A percentile compares a stretch with the other conserved stretches of the same genome.
Conservation (phyloP, 2,113 vertebrate species). For the Eclectus roratus region DNA sequence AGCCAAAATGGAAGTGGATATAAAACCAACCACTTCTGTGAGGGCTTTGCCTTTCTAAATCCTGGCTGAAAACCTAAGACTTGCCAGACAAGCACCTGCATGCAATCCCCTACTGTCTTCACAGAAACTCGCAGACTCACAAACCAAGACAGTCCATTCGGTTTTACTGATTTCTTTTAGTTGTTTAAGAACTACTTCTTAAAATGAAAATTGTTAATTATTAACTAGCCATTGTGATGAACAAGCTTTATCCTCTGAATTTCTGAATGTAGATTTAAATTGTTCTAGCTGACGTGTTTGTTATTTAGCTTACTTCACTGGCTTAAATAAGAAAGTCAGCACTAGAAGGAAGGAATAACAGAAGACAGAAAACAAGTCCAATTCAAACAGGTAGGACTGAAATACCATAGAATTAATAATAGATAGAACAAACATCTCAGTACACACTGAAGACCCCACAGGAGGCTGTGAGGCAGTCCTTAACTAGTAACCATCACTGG, state of each 20-base stretch:
- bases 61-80: neutral
- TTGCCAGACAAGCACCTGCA: neutral
- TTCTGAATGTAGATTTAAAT: neutral
- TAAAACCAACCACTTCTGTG: neutral
- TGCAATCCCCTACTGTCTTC: accelerated
- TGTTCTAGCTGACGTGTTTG: neutral
- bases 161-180: neutral
- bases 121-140: accelerated
- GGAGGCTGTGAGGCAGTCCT: neutral
- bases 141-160: neutral
- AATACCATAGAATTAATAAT: neutral
- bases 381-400: neutral
- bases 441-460: neutral
- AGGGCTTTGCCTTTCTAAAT: neutral
- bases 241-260: neutral
- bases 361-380: neutral
- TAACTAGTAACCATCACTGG: neutral
- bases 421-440: neutral
- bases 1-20: neutral
- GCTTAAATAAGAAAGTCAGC: neutral
- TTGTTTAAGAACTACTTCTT: neutral
- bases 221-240: neutral
- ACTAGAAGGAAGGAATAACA: neutral
- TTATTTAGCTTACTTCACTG: neutral
- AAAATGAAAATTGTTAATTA: neutral